These are phyloP conservation scores for Aelia acuminata DNA, from an alignment of 2,888 invertebrate species.

Conservation along the genomic window DNA sequence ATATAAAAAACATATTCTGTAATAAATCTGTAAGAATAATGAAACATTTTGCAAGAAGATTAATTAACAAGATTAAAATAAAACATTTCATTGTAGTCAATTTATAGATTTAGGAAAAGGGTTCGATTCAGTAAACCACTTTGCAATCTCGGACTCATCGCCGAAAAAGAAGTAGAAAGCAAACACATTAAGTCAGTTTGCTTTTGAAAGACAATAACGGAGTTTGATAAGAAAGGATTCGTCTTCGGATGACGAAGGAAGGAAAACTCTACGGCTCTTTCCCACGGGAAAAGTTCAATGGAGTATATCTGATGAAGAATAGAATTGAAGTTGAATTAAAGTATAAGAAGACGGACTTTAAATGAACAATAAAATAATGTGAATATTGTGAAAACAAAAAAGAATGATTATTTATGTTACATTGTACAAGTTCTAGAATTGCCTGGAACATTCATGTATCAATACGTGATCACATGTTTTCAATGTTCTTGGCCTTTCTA, in stretches of 20 bases:
- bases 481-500: too few relatives aligned
- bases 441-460: too few relatives aligned
- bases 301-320: background rate
- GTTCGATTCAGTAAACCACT: background rate
- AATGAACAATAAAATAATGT: too few relatives aligned
- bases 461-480: too few relatives aligned
- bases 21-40: too few relatives aligned
- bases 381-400: too few relatives aligned
- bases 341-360: too few relatives aligned
- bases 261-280: background rate
- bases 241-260: background rate
- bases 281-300: background rate
- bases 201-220: background rate
- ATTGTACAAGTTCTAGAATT: too few relatives aligned
- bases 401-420: too few relatives aligned
- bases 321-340: background rate
- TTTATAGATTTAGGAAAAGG: background rate
- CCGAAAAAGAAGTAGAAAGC: background rate
- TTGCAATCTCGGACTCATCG: background rate
- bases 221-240: background rate
- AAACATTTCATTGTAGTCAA: background rate
- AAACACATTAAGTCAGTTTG: constrained; percentile 31
- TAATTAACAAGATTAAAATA: too few relatives aligned
- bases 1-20: too few relatives aligned
- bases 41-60: too few relatives aligned